Base-by-base conservation (phyloP, 2,888 invertebrate genomes). In the Salticus scenicus region DNA sequence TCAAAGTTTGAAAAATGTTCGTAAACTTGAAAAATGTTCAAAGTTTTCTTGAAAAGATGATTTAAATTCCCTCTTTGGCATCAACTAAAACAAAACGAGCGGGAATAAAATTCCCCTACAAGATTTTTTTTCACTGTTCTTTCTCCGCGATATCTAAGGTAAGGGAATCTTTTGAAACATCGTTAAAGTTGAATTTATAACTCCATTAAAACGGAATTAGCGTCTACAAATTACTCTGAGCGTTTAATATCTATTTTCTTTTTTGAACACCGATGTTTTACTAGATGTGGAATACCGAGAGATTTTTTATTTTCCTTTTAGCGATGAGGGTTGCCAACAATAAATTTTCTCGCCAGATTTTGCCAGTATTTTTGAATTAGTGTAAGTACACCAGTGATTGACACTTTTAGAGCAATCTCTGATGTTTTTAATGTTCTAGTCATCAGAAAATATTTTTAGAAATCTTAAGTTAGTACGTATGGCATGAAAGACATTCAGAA, bases 201-300 rank as follows among this genome's bases (percentile, higher is more conserved):
- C 75, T 83, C 83, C 83, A 83, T 83, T 83, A 83, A 83, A 83
- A 72, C 72, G 67, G 83, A 83, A 83, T 83, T 83, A 83, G 83
- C 83, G 76, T 66, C 66, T 67, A 64, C 28, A 27, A 28, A 67
- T 72, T 77, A 71, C 83, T 10, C n/a, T n/a, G 47, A 42, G 8
- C 51, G 47, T 83, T 83, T 77, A 83, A 83, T 83, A 77, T 77
- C 76, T 72, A 76, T 77, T 77, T 76, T 72, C 77, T 77, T 31
- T 67, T 83, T 76, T 83, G 83, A 83, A 83, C 77, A 72, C 83
- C 76, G 77, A 76, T 83, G 83, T 83, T 77, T 31, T 51, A 27
- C 28, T 72, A 47, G 57, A 37, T 47, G 75, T 31, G 24, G 51
- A 72, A 67, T 72, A 77, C 31, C 64, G 27, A 77, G 72, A 76